Evolutionary conservation across 2,888 invertebrate species (phyloP), one percentile per base, ranked within the genome.

Genomic region (Heterodera filipjevi): DNA sequence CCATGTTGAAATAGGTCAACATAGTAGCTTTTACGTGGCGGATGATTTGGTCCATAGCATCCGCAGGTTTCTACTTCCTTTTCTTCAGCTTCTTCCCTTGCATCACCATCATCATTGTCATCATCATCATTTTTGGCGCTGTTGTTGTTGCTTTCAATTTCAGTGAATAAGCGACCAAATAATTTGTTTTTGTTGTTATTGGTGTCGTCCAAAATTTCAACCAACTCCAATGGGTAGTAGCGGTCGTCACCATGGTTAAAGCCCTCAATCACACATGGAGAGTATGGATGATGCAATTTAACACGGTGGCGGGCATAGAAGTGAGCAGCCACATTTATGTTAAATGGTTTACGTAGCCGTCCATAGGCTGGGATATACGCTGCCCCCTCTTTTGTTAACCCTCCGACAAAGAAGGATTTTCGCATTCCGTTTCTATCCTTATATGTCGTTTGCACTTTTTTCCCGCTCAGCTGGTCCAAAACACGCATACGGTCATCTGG

Each of bases 191-290:
- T 14, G 12, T 3, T 27, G 30, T 49, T 14, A 3, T 2, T 12
- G 30, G 30, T 14, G 2, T 71, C 33, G 3, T 16, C 39, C 12
- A 35, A 3, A 33, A 71, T 30, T 2, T 71, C 71, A 14, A 71
- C 39, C 71, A 71, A 35, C 16, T 71, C 71, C 71, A 71, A 14
- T 5, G 71, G 71, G 5, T 71, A 71, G 32, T 3, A 35, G 0
- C 71, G 32, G 1, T 71, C 39, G 16, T 71, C 71, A 0, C 59
- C 59, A 0, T 22, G 2, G 0, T n/a, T 8, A n/a, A n/a, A 59
- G 5, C 27, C 8, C 1, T 59, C 59, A 5, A 59, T n/a, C 5
- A 59, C 27, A 27, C 59, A 59, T 1, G 27, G n/a, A 0, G 12
- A 1, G 1, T 59, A 59, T 1, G 59, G 59, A 0, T 6, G 59